Evolutionary conservation across 1,140 invertebrate species (phyloP), one percentile per base, ranked within the genome.

Genomic region (Papilio xuthus): DNA sequence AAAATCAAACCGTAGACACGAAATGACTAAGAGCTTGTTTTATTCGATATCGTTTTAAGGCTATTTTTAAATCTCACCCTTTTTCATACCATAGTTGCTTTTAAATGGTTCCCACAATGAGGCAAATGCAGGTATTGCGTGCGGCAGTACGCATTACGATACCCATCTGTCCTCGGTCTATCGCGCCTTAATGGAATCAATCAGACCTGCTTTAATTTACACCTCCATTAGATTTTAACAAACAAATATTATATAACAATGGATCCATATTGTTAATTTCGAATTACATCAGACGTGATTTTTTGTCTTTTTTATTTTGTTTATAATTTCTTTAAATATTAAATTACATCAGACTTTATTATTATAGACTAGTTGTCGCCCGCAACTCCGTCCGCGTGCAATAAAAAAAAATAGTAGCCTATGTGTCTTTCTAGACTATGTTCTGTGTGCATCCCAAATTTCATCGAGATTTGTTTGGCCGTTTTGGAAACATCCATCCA

Each of bases 51-150:
- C 44, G 3, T 74, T 53, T 41, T 63, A 23, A 67, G 20, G 23
- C 50, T 60, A 37, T 60, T 41, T 76, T 76, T 60, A 26, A 76
- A 76, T 76, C 20, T n/a, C 9, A 60, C 53, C 53, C 20, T 32
- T 76, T 76, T 60, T 2, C 18, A 42, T 60, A 42, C 42, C 10
- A 41, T 53, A 56, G 23, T 37, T 37, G n/a, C 13, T 76, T 76
- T 76, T 63, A 76, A 76, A 63, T 63, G 15, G 53, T 76, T 76
- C 74, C 56, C 53, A 53, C 53, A 86, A 82, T 79, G 71, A 78
- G 56, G 79, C 83, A 92, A 92, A 92, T 91, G 89, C 88, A 91
- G 78, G 85, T 89, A 92, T 92, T 81, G 90, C 90, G 90, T 92
- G 90, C 81, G 60, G 63, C 80, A 47, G 74, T 79, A 77, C 41